These are phyloP conservation scores for Bradysia coprophila DNA, from an alignment of 1,140 invertebrate genomes.

Conservation along the genomic window DNA sequence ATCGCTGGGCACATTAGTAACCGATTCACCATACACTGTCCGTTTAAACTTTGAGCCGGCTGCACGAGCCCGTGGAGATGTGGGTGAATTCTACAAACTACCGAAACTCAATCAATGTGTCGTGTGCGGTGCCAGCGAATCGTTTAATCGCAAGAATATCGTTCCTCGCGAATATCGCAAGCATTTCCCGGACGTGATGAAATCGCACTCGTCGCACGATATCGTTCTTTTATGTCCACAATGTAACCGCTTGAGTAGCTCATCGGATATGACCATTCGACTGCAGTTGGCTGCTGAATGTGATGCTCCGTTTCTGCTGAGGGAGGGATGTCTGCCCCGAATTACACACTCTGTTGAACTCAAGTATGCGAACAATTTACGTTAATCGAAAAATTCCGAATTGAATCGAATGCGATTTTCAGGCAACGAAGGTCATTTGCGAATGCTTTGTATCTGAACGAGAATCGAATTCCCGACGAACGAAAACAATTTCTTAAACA, in stretches of 20 bases:
- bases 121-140: conserved; percentile 52
- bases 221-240: conserved; percentile 51
- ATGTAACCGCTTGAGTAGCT: conserved; percentile 58
- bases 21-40: conserved; percentile 52
- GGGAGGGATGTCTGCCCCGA: too few relatives aligned
- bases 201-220: conserved; percentile 70
- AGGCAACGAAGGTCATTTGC: too few relatives aligned
- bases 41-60: conserved; percentile 65
- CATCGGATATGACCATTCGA: conserved; percentile 40
- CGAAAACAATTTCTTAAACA: too few relatives aligned
- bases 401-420: too few relatives aligned
- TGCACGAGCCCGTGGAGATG: conserved; percentile 45
- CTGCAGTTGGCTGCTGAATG: conserved; percentile 38
- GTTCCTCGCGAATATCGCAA: conserved; percentile 72
- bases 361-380: too few relatives aligned
- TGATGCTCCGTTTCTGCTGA: conserved; percentile 33
- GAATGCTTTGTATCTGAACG: too few relatives aligned
- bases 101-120: conserved; percentile 68
- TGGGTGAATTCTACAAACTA: conserved; percentile 51
- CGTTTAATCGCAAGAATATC: conserved; percentile 61
- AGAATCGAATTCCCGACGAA: too few relatives aligned
- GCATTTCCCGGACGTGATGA: conserved; percentile 63
- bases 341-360: too few relatives aligned
- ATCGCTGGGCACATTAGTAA: conserved; percentile 37
- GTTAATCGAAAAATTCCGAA: too few relatives aligned